These are phyloP conservation scores for Eubasilissa splendida DNA, from an alignment of 2,888 invertebrate genomes.

Conservation along the genomic window DNA sequence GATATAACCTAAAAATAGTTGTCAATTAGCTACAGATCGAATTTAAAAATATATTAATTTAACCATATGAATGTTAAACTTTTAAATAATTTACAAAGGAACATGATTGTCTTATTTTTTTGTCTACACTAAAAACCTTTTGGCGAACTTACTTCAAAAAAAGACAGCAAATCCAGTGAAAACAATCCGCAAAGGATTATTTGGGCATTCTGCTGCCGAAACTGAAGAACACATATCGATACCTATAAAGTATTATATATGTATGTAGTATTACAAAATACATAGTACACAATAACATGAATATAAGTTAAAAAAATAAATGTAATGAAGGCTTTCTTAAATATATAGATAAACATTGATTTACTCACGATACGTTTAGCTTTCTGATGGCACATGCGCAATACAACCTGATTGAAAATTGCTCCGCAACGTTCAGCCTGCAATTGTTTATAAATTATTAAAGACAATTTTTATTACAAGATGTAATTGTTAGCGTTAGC, in stretches of 20 bases:
- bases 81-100: too few relatives aligned
- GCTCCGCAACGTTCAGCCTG: conserved; percentile 29
- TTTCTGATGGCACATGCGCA: conserved; percentile 12
- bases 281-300: too few relatives aligned
- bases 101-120: too few relatives aligned
- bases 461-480: too few relatives aligned
- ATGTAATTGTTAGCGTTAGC: too few relatives aligned
- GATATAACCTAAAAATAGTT: conserved; percentile 33
- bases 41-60: too few relatives aligned
- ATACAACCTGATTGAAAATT: conserved; percentile 3
- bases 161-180: conserved; percentile 34
- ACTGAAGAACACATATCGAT: conserved; percentile 34
- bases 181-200: conserved; percentile 37
- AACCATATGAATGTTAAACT: too few relatives aligned
- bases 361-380: conserved; percentile 27
- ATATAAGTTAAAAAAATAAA: too few relatives aligned
- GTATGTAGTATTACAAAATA: too few relatives aligned
- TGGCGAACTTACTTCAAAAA: conserved; percentile 22
- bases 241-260: conserved; percentile 21
- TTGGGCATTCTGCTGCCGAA: conserved; percentile 37
- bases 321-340: neutral
- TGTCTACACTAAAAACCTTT: too few relatives aligned
- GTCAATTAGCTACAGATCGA: neutral
- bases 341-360: neutral
- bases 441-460: neutral